These are phyloP conservation scores for Brenthis hecate DNA, from an alignment of 2,888 invertebrate genomes.

Conservation along the genomic window DNA sequence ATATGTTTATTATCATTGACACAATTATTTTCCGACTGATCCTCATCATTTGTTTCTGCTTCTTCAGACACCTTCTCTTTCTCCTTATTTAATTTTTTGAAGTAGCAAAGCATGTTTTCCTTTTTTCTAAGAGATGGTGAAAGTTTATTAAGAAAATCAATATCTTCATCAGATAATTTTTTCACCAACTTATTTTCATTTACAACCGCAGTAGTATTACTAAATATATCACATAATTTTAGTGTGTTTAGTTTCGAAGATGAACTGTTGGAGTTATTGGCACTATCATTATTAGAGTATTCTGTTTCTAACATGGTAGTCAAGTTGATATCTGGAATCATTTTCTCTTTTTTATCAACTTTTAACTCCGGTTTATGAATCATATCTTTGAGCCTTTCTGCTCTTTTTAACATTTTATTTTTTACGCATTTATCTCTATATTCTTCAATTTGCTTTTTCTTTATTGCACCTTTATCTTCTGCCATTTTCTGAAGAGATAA, in stretches of 20 bases:
- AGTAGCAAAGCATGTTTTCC: slow-evolving; percentile 84
- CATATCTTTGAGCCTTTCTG: slow-evolving; percentile 80
- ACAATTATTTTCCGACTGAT: slow-evolving; percentile 13
- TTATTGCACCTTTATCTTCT: slow-evolving; percentile 82
- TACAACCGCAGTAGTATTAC: slow-evolving; percentile 41
- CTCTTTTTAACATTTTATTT: slow-evolving; percentile 82
- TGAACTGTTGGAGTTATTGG: slow-evolving; percentile 31
- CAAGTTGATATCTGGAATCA: slow-evolving; percentile 16
- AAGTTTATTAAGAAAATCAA: slow-evolving; percentile 78
- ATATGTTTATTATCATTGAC: slow-evolving; percentile 42
- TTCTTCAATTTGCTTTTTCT: slow-evolving; percentile 82
- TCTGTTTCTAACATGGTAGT: slow-evolving; percentile 4
- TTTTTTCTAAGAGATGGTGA: slow-evolving; percentile 83
- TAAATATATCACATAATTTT: slow-evolving; percentile 59
- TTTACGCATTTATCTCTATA: slow-evolving; percentile 82
- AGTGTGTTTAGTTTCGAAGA: slow-evolving; percentile 44
- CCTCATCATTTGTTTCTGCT: slow-evolving; percentile 42
- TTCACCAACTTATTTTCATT: slow-evolving; percentile 45
- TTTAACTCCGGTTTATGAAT: slow-evolving; percentile 56
- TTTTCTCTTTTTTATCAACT: slow-evolving; percentile 40
- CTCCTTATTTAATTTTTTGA: slow-evolving; percentile 76
- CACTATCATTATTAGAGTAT: slow-evolving; percentile 21
- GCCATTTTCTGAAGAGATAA: slow-evolving; percentile 84
- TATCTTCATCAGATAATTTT: slow-evolving; percentile 58
- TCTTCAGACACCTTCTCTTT: slow-evolving; percentile 43